phyloP scores from a whole-genome alignment of 2,888 invertebrate species.

The Phengaris arion region DNA sequence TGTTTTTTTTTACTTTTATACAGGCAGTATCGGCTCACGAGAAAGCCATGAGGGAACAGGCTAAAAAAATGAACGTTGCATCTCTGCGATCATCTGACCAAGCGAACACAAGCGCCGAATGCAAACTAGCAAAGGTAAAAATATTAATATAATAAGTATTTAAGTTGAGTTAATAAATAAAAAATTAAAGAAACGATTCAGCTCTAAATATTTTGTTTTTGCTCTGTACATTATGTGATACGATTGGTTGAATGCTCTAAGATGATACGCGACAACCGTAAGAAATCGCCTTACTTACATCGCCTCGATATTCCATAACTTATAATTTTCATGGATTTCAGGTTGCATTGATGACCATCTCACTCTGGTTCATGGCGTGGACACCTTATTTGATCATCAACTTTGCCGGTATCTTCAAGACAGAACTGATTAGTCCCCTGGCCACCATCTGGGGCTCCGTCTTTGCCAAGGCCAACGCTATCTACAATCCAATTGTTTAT shows the following conservation, averaged over 20 bases:
- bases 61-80: conserved; percentile 96
- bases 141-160: not conserved
- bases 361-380: conserved; percentile 96
- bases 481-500: conserved; percentile 94
- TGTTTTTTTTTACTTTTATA: not conserved
- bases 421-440: conserved; percentile 85
- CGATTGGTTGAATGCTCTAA: no score
- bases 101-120: conserved; percentile 89
- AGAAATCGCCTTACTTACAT: not conserved
- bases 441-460: conserved; percentile 94
- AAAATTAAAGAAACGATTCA: no score
- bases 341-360: conserved; percentile 93
- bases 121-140: conserved; percentile 88
- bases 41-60: conserved; percentile 92
- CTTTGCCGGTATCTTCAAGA: conserved; percentile 88
- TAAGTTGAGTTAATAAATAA: no score
- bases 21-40: conserved; percentile 91
- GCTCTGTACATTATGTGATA: no score
- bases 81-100: conserved; percentile 89
- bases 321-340: conserved; percentile 43
- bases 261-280: no score
- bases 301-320: not conserved
- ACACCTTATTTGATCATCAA: conserved; percentile 93
- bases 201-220: no score
- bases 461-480: conserved; percentile 94